Evolutionary conservation across 2,797 vertebrate genomes (phyloP).

Genomic region (Lepidocolaptes lacrymiger): DNA sequence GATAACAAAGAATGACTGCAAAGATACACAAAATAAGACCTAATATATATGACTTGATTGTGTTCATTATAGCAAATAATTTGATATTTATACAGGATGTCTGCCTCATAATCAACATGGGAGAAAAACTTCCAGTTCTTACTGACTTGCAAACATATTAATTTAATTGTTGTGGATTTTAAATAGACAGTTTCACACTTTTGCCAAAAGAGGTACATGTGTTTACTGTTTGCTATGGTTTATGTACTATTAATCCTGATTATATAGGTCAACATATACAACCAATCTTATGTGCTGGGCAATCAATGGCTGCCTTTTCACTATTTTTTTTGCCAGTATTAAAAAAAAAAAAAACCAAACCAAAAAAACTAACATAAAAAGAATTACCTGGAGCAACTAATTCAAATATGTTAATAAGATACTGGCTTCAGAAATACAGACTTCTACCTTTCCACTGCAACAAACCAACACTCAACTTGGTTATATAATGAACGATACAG

Average conservation of each 20-base stretch:
- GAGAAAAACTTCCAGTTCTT: background rate
- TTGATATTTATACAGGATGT: background rate
- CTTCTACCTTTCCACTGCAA: background rate
- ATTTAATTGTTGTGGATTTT: background rate
- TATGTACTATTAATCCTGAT: background rate
- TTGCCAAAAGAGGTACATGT: background rate
- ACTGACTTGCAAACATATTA: background rate
- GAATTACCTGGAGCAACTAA: background rate
- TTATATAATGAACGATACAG: background rate
- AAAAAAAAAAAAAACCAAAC: background rate
- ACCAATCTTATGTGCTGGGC: background rate
- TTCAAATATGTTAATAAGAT: background rate
- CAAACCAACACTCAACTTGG: background rate
- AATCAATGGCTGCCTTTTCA: background rate
- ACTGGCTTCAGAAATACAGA: background rate
- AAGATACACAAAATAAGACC: background rate
- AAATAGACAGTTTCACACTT: background rate
- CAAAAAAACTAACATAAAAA: too few species aligned
- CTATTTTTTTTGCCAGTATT: background rate
- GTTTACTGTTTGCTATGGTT: background rate
- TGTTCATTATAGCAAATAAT: background rate
- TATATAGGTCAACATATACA: background rate
- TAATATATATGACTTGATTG: background rate
- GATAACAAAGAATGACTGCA: background rate
- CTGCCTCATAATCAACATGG: background rate